Evolutionary conservation across 2,797 vertebrate species (phyloP).

Genomic region (Crocidura indochinensis): DNA sequence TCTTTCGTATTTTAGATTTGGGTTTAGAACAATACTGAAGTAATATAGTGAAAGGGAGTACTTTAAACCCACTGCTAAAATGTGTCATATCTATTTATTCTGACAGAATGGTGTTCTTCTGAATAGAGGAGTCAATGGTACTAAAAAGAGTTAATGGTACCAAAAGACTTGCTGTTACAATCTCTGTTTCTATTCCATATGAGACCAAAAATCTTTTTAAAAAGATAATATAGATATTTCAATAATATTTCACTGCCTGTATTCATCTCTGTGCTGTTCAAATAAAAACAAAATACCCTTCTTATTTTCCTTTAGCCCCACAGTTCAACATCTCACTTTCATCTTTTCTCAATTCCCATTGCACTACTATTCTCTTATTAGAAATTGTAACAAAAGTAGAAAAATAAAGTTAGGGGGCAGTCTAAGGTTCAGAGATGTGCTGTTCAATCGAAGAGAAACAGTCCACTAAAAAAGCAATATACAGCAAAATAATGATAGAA

Average conservation of each 20-base stretch:
- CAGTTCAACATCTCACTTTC: conserved; percentile 58
- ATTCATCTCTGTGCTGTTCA: conserved; percentile 46
- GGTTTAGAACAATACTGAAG: background rate
- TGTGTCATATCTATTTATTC: background rate
- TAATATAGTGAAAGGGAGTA: background rate
- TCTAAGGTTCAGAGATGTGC: conserved; percentile 44
- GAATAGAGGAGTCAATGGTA: background rate
- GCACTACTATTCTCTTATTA: background rate
- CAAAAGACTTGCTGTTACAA: conserved; percentile 18
- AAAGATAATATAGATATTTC: conserved; percentile 48
- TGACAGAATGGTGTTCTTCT: conserved; percentile 24
- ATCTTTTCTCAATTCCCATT: conserved; percentile 54
- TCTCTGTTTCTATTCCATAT: conserved; percentile 10
- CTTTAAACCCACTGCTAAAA: background rate
- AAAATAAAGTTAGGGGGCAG: conserved; percentile 72
- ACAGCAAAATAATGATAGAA: conserved; percentile 19
- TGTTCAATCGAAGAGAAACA: conserved; percentile 61
- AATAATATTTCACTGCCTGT: conserved; percentile 49
- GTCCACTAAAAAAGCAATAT: conserved; percentile 44
- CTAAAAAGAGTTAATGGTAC: too few relatives aligned
- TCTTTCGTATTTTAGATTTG: conserved; percentile 23
- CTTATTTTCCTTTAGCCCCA: conserved; percentile 44
- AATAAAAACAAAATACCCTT: conserved; percentile 30
- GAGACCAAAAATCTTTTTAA: conserved; percentile 27
- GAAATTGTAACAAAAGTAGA: conserved; percentile 74